Percentiles rank a stretch among this genome's conserved stretches.
Conservation (phyloP, 2,797 vertebrate genomes). For the Parauchenoglanis punctatus region DNA sequence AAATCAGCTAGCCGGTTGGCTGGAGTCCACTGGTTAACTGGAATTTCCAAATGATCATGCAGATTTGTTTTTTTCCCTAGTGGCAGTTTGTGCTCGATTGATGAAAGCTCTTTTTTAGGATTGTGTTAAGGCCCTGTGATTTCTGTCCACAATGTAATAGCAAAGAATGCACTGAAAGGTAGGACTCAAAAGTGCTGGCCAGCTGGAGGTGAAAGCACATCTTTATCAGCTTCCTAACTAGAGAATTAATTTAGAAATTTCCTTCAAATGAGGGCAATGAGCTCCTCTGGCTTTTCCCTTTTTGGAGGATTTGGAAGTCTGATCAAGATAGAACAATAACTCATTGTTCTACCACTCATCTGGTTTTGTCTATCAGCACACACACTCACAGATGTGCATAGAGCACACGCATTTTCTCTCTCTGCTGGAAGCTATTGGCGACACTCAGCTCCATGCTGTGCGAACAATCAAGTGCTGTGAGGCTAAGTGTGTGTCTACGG, state of each 20-base stretch:
- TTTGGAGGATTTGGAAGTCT: neutral
- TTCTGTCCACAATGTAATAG: neutral
- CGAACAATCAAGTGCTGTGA: constrained; percentile 49
- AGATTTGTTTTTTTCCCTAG: neutral
- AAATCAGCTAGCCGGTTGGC: neutral
- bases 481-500: constrained; percentile 44
- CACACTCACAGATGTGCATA: neutral
- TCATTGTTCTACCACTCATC: constrained; percentile 4
- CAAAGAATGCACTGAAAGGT: neutral
- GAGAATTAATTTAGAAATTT: neutral
- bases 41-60: constrained; percentile 9
- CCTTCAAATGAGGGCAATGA: neutral
- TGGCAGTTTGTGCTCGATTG: neutral
- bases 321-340: constrained; percentile 16
- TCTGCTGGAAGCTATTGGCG: constrained; percentile 36
- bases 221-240: neutral
- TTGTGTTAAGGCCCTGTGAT: neutral
- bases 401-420: constrained; percentile 6
- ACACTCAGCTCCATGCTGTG: constrained; percentile 44
- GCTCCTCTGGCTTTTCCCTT: neutral
- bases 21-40: neutral
- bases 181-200: neutral
- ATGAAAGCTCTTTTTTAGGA: neutral
- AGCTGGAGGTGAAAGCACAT: neutral
- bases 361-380: constrained; percentile 19